Base-by-base conservation (phyloP, 2,113 vertebrate genomes). In the Pardalotus punctatus region DNA sequence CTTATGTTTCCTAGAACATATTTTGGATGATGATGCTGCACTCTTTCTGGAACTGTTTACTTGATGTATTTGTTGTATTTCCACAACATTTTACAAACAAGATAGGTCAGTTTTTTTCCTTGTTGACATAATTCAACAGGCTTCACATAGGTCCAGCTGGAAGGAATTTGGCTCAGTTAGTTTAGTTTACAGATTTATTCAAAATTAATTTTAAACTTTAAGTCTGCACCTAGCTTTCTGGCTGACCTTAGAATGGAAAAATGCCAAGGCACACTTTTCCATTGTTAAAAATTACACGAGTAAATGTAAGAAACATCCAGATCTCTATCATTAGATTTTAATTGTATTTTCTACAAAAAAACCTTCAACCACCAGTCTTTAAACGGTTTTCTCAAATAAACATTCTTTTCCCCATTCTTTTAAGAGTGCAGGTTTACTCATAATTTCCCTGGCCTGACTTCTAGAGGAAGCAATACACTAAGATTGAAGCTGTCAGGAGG, bases 11-110 rank as follows among this genome's bases (percentile, higher is more conserved):
- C 58, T 60, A 66, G 64, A 83, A 71, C 18, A 12, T 92, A 38
- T 76, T 86, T 83, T 76, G 38, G 70, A 70, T 48, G 58, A 42
- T 64, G 72, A 2, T 86, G 65, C 28, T 71, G 60, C 82, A 56
- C 42, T 91, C 72, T 78, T 86, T 86, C 85, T 78, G 82, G 64
- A 88, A 53, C 56, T 40, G n/a, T 96, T 96, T 96, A 80, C 40
- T 90, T 85, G 69, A 86, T 42, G 72, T 81, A 72, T 95, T 91
- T 73, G 61, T 92, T 94, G 67, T 33, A 69, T 71, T 92, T 74
- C 56, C 1, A 1, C 87, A 87, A 89, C 31, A 22, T 80, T 96
- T 94, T 91, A 21, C 78, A 92, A 95, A 96, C 43, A 43, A 54
- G 54, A 54, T 88, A 62, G 33, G 70, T 92, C 38, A 90, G 29